A percentile compares a stretch with the other conserved stretches of the same genome.
phyloP scores from a whole-genome alignment of 2,113 vertebrate genomes.

The Rhinolophus ferrumequinum region DNA sequence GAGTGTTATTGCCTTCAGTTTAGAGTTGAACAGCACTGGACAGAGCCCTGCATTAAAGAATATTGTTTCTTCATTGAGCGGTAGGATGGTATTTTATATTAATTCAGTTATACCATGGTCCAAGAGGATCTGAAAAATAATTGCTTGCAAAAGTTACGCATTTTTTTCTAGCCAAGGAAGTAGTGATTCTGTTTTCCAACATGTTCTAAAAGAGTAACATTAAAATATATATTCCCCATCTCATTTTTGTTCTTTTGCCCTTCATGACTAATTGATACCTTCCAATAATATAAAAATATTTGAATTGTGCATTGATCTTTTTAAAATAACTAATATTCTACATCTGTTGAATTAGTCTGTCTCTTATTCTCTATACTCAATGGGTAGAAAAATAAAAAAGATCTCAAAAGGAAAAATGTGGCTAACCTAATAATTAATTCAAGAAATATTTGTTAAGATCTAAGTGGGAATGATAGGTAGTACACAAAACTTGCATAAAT shows the following conservation, averaged over 20 bases:
- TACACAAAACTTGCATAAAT: not conserved
- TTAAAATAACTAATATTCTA: not conserved
- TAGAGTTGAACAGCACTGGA: rapidly evolving
- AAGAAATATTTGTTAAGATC: not conserved
- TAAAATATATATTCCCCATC: not conserved
- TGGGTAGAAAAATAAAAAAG: not conserved
- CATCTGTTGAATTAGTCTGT: not conserved
- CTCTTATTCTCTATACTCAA: not conserved
- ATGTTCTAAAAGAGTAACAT: not conserved
- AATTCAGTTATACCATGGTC: not conserved
- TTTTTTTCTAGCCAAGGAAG: conserved; percentile 10
- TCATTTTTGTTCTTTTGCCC: conserved; percentile 29
- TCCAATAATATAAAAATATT: conserved; percentile 20
- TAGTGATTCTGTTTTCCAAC: conserved; percentile 7
- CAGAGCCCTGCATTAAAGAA: not conserved
- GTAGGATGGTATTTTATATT: conserved; percentile 15
- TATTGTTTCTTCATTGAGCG: not conserved
- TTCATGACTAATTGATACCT: conserved; percentile 17
- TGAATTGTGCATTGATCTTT: not conserved
- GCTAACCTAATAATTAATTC: conserved; percentile 29
- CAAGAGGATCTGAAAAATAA: conserved; percentile 21
- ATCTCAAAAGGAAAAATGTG: conserved; percentile 15
- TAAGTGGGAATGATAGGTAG: not conserved
- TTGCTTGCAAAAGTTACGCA: not conserved
- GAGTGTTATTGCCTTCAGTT: not conserved